Conservation (phyloP, 2,797 vertebrate genomes). For the Podargus strigoides region DNA sequence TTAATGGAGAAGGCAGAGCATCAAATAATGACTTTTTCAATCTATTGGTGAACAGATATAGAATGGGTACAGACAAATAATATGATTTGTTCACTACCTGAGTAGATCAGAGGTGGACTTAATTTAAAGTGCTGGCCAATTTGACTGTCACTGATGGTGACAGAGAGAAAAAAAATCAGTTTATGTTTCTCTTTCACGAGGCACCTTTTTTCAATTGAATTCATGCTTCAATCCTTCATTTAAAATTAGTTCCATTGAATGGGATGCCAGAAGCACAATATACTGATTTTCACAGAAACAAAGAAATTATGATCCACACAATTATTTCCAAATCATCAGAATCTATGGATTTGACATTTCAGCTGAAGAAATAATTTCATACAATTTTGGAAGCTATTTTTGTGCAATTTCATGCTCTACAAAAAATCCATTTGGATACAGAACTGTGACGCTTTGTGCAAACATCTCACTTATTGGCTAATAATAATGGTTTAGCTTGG, state of each 20-base stretch:
- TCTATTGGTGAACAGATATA: not conserved
- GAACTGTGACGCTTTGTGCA: constrained; percentile 13
- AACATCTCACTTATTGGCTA: constrained; percentile 3
- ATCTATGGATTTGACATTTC: constrained; percentile 57
- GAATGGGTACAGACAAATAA: constrained; percentile 5
- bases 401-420: constrained; percentile 60
- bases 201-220: not conserved
- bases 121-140: constrained; percentile 6
- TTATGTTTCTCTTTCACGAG: not conserved
- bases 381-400: constrained; percentile 55
- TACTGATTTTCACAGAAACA: constrained; percentile 20
- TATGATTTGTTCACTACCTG: constrained; percentile 6
- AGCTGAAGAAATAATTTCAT: constrained; percentile 60
- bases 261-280: constrained; percentile 13
- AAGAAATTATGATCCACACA: constrained; percentile 48
- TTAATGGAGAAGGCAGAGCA: constrained; percentile 36
- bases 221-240: not conserved
- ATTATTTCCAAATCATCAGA: constrained; percentile 62
- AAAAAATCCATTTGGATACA: constrained; percentile 58
- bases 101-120: constrained; percentile 13
- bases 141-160: not conserved
- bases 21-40: constrained; percentile 26
- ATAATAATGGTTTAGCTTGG: not conserved
- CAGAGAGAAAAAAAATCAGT: not conserved
- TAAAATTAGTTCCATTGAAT: constrained; percentile 29